Evolutionary conservation across 2,888 invertebrate species (phyloP).

Genomic region (Caenorhabditis sp.): DNA sequence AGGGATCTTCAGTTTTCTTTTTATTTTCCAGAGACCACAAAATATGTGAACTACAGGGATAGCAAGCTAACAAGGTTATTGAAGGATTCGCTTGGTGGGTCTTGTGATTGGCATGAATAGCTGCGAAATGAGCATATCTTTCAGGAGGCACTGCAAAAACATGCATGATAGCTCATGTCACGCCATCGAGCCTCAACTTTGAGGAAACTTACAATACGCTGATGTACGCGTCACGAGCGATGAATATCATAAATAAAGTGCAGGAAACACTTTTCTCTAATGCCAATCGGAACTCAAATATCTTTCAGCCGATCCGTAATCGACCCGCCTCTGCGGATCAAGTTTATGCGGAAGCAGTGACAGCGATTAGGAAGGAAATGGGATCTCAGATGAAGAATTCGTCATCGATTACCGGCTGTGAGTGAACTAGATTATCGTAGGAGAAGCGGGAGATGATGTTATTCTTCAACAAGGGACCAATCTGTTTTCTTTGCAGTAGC

Average conservation of each 20-base stretch:
- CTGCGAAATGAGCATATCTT: slow-evolving; percentile 8
- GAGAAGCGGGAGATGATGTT: neutral
- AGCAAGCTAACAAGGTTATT: slow-evolving; percentile 94
- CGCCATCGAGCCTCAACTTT: slow-evolving; percentile 90
- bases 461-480: neutral
- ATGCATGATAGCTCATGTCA: slow-evolving; percentile 97
- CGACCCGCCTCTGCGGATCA: slow-evolving; percentile 81
- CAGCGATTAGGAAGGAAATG: slow-evolving; percentile 73
- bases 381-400: slow-evolving; percentile 72
- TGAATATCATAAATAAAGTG: slow-evolving; percentile 93
- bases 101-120: slow-evolving; percentile 11
- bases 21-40: slow-evolving; percentile 74
- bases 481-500: slow-evolving; percentile 31
- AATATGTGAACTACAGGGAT: slow-evolving; percentile 95
- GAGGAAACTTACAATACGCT: slow-evolving; percentile 96
- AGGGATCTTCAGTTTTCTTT: slow-evolving; percentile 2
- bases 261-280: slow-evolving; percentile 11
- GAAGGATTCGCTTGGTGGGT: slow-evolving; percentile 84
- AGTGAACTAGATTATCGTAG: too few species aligned
- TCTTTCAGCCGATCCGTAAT: slow-evolving; percentile 68
- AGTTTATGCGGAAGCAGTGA: slow-evolving; percentile 76
- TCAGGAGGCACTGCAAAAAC: slow-evolving; percentile 91
- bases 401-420: slow-evolving; percentile 74
- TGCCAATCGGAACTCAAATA: slow-evolving; percentile 22
- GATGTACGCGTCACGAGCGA: slow-evolving; percentile 94